These are phyloP conservation scores for Phalanger gymnotis DNA, from an alignment of 2,797 vertebrate genomes.

Conservation along the genomic window DNA sequence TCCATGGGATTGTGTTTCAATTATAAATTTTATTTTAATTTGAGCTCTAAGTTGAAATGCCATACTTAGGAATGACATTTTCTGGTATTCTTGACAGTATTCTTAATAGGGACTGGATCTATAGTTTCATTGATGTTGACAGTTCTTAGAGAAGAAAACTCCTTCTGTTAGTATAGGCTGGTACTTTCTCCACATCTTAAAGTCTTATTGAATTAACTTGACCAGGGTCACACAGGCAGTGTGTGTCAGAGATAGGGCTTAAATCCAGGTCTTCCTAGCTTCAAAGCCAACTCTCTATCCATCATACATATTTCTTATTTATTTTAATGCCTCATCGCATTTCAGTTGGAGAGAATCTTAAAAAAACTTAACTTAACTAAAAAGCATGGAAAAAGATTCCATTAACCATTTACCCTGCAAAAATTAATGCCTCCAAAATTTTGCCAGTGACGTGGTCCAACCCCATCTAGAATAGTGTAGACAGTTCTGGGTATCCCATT, in stretches of 20 bases:
- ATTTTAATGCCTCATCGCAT: not conserved
- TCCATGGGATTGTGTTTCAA: constrained; percentile 48
- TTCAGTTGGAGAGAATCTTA: constrained; percentile 11
- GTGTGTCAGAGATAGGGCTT: not conserved
- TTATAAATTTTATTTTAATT: constrained; percentile 60
- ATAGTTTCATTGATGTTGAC: not conserved
- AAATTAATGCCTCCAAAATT: not conserved
- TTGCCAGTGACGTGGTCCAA: not conserved
- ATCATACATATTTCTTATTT: not conserved
- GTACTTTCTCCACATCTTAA: not conserved
- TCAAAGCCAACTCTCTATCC: not conserved
- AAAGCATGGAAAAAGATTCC: constrained; percentile 22
- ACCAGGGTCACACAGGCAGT: not conserved
- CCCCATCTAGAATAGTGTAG: not conserved
- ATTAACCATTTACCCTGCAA: constrained; percentile 36
- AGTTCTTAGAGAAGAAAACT: not conserved
- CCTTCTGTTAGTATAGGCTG: not conserved
- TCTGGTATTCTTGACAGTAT: not conserved
- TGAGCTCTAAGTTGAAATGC: not conserved
- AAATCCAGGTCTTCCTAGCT: not conserved
- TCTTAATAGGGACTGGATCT: not conserved
- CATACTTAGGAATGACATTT: constrained; percentile 3
- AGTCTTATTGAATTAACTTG: not conserved
- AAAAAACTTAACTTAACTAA: constrained; percentile 34
- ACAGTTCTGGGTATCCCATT: not conserved